Percentiles rank a stretch among this genome's conserved stretches.
Conservation (phyloP, 2,888 invertebrate genomes). For the Isoperla grammatica region DNA sequence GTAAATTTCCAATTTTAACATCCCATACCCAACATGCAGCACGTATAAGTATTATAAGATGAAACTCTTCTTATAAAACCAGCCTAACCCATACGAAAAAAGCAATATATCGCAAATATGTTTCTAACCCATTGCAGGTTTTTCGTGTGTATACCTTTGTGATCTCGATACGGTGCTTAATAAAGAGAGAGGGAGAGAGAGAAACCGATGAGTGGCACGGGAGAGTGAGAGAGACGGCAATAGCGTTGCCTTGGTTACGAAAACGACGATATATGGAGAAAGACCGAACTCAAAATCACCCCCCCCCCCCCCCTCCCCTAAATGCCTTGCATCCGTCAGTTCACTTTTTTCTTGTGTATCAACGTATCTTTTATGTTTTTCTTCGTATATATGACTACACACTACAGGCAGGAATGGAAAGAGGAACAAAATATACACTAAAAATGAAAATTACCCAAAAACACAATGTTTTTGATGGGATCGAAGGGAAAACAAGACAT, state of each 20-base stretch:
- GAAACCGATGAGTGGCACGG: no score
- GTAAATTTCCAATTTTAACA: no score
- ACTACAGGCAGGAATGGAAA: no score
- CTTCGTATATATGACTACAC: no score
- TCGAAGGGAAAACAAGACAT: no score
- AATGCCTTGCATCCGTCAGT: not conserved
- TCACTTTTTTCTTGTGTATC: not conserved
- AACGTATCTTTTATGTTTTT: not conserved
- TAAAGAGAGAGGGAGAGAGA: not conserved
- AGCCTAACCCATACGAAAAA: not conserved
- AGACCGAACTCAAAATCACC: not conserved
- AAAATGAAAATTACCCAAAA: no score
- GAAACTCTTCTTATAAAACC: not conserved
- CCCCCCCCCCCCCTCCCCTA: not conserved
- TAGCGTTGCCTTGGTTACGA: not conserved
- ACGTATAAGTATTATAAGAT: not conserved
- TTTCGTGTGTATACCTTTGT: slow-evolving; percentile 6
- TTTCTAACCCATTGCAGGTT: not conserved
- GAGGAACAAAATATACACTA: no score
- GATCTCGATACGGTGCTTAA: not conserved
- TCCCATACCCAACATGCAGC: not conserved
- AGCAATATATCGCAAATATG: slow-evolving; percentile 18
- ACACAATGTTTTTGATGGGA: no score
- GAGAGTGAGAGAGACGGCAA: not conserved
- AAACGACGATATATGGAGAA: not conserved